These are phyloP conservation scores for Bilobella aurantiaca DNA, from an alignment of 1,140 invertebrate genomes.

Conservation along the genomic window DNA sequence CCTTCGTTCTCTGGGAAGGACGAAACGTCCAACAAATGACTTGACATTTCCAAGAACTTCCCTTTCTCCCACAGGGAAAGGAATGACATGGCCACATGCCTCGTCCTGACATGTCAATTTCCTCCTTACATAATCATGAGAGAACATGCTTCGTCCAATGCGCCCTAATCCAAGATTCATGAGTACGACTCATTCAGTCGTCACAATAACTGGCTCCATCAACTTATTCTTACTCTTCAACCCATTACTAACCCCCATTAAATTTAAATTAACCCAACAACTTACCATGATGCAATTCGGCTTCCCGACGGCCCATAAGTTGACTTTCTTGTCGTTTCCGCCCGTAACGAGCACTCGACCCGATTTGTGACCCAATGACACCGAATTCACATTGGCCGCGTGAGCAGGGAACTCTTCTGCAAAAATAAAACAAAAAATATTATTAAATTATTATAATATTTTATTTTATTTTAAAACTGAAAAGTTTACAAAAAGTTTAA, in stretches of 20 bases:
- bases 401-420: slow-evolving; percentile 85
- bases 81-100: too few relatives aligned
- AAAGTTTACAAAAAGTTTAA: too few relatives aligned
- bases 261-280: too few relatives aligned
- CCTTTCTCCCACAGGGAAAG: too few relatives aligned
- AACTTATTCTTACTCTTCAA: background rate
- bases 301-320: slow-evolving; percentile 92
- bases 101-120: background rate
- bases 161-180: background rate
- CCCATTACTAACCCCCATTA: too few relatives aligned
- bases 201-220: background rate
- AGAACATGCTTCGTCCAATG: too few relatives aligned
- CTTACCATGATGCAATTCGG: slow-evolving; percentile 88
- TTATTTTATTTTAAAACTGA: too few relatives aligned
- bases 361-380: slow-evolving; percentile 81
- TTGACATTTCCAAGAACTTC: too few relatives aligned
- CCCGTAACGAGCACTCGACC: slow-evolving; percentile 88
- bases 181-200: background rate
- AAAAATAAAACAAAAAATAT: slow-evolving; percentile 39
- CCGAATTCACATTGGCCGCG: slow-evolving; percentile 74
- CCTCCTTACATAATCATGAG: background rate
- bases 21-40: too few relatives aligned
- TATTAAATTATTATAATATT: too few relatives aligned
- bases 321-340: slow-evolving; percentile 94
- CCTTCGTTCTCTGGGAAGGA: background rate